Evolutionary conservation across 2,888 invertebrate species (phyloP), one percentile per base, ranked within the genome.

Genomic region (Cephus sareptanus): DNA sequence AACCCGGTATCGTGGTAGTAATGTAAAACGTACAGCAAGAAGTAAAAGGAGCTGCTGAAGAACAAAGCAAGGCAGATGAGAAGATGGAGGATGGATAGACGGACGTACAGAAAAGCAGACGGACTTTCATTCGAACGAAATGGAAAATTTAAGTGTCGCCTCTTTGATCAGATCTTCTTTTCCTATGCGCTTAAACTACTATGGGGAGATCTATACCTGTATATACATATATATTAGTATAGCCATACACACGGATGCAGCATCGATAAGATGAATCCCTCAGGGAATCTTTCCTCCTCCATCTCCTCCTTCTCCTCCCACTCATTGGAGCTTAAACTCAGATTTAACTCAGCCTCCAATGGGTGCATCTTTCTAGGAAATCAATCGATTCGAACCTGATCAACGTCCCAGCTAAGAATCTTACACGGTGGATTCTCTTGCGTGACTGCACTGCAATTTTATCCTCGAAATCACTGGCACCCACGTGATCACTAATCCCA

Each of bases 61-160:
- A 56, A 23, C 56, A 56, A 56, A 56, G 56, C 23, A 23, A 23
- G 23, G 56, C 0, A 23, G 56, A 56, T 56, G 56, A 56, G 56
- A 56, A 77, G 73, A 79, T 31, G 75, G 75, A 71, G 37, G 74
- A 30, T 30, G 74, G 37, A 69, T 34, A 74, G 74, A 84, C 83
- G 81, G 79, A 79, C 79, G 73, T 34, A 34, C 69, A 12, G 77
- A 56, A 40, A 34, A 82, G 80, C 77, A 83, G 84, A 84, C 82
- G 83, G 84, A 84, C 86, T 80, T 80, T 79, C 82, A 85, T 86
- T 83, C 82, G 84, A 87, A 87, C 84, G 88, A 89, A 89, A 89
- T 89, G 86, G 85, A 85, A 84, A 89, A 88, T 89, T 89, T 87
- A 86, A 89, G 87, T 87, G 87, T 87, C 85, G 85, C 81, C 81